A percentile compares a stretch with the other conserved stretches of the same genome.
Evolutionary conservation across 2,113 vertebrate species (phyloP).

Genomic region (Proterorhinus semilunaris): DNA sequence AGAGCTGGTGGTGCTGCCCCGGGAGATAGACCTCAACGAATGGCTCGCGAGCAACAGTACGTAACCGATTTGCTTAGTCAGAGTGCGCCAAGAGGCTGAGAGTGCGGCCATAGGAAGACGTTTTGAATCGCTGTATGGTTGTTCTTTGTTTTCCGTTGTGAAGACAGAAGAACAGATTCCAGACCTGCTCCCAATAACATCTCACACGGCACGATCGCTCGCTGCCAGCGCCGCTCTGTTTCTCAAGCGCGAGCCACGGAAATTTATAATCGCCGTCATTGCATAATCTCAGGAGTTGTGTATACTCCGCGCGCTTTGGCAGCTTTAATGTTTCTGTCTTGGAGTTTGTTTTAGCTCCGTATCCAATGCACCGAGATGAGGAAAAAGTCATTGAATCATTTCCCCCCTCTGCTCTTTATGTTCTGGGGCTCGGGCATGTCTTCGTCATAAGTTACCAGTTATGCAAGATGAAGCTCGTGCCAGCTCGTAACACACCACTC

Average conservation of each 20-base stretch:
- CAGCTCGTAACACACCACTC: conserved; percentile 9
- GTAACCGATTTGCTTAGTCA: conserved; percentile 45
- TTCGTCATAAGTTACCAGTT: conserved; percentile 4
- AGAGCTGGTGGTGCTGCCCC: conserved; percentile 93
- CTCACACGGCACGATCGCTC: not conserved
- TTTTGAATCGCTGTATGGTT: conserved; percentile 3
- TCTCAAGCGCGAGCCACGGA: not conserved
- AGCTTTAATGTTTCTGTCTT: conserved; percentile 21
- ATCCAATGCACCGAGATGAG: conserved; percentile 4
- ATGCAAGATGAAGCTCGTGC: not conserved
- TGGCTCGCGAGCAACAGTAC: conserved; percentile 98
- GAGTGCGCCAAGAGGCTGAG: not conserved
- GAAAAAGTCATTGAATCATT: conserved; percentile 5
- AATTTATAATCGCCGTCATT: conserved; percentile 10
- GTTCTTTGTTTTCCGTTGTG: not conserved
- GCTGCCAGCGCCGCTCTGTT: conserved; percentile 12
- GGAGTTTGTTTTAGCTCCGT: conserved; percentile 33
- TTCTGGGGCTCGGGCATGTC: conserved; percentile 9
- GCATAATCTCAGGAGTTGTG: conserved; percentile 10
- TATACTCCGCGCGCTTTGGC: conserved; percentile 1
- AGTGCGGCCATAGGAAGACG: not conserved
- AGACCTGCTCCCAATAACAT: conserved; percentile 32
- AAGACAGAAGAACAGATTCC: conserved; percentile 24
- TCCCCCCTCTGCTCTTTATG: conserved; percentile 10
- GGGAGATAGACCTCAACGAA: conserved; percentile 98